Percentiles rank a stretch among this genome's conserved stretches.
phyloP scores from a whole-genome alignment of 2,113 vertebrate species.

The Catharus fuscescens region DNA sequence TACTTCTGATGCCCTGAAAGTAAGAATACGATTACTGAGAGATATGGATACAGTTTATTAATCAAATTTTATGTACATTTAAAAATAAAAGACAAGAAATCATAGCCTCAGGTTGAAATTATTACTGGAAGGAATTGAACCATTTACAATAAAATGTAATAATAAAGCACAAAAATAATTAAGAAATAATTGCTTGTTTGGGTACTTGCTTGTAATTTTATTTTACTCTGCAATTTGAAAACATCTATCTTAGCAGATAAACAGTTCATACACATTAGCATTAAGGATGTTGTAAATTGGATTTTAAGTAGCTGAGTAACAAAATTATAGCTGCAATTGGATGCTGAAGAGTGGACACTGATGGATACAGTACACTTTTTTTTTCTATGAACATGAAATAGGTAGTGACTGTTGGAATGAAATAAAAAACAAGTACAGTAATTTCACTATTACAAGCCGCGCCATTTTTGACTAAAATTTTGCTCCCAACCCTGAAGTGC shows the following conservation, averaged over 20 bases:
- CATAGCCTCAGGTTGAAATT: not conserved
- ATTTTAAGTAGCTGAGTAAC: not conserved
- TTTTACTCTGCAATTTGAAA: not conserved
- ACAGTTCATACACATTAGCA: not conserved
- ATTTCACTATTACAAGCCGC: too few relatives aligned
- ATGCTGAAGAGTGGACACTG: not conserved
- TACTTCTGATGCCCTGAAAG: not conserved
- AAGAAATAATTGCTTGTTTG: not conserved
- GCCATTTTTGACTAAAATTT: too few relatives aligned
- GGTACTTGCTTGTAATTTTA: not conserved
- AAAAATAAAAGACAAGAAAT: constrained; percentile 3
- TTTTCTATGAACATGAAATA: not conserved
- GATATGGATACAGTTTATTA: not conserved
- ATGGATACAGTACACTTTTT: not conserved
- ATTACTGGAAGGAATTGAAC: not conserved
- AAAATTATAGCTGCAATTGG: not conserved
- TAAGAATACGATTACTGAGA: not conserved
- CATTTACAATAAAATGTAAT: not conserved
- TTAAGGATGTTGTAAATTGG: not conserved
- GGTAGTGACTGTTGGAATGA: not conserved
- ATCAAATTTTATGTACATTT: not conserved
- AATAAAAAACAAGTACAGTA: not conserved
- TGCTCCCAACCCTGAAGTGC: too few relatives aligned
- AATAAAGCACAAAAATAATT: not conserved
- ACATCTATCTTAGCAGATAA: not conserved